Conservation (phyloP, 2,113 vertebrate genomes). For the Hippocampus mohnikei region DNA sequence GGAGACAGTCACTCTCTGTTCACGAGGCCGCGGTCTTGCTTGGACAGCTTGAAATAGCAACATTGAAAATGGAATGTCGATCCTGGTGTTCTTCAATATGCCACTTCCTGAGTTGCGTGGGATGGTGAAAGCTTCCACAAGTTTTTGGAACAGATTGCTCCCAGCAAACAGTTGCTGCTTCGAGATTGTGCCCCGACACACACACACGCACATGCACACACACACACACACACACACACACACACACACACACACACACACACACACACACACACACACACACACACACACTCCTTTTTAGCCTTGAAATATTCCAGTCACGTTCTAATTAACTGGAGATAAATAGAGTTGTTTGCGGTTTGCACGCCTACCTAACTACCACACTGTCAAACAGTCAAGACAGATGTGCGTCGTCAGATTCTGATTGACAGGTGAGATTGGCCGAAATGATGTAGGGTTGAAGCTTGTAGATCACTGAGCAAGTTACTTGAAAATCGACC, state of each 20-base stretch:
- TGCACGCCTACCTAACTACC: not conserved
- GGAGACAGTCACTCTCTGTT: not conserved
- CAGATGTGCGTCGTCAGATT: not conserved
- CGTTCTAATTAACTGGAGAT: not conserved
- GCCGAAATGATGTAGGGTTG: too few species aligned
- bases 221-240: too few species aligned
- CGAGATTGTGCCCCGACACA: not conserved
- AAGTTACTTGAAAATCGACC: too few species aligned
- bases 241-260: too few species aligned
- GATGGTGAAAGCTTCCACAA: slow-evolving; percentile 4
- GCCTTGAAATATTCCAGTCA: slow-evolving; percentile 1
- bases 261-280: too few species aligned
- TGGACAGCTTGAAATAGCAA: not conserved
- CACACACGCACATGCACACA: too few species aligned
- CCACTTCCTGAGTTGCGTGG: not conserved
- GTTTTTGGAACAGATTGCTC: not conserved
- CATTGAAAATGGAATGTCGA: not conserved
- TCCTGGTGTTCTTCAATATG: not conserved
- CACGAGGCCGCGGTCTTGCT: too few species aligned
- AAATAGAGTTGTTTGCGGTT: not conserved
- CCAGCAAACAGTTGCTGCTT: not conserved
- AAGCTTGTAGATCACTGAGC: too few species aligned
- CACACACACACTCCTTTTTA: not conserved
- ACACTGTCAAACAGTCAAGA: not conserved
- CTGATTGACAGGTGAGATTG: too few species aligned